Percentiles rank a stretch among this genome's conserved stretches.
Conservation (phyloP, 2,113 vertebrate genomes). For the Egretta garzetta region DNA sequence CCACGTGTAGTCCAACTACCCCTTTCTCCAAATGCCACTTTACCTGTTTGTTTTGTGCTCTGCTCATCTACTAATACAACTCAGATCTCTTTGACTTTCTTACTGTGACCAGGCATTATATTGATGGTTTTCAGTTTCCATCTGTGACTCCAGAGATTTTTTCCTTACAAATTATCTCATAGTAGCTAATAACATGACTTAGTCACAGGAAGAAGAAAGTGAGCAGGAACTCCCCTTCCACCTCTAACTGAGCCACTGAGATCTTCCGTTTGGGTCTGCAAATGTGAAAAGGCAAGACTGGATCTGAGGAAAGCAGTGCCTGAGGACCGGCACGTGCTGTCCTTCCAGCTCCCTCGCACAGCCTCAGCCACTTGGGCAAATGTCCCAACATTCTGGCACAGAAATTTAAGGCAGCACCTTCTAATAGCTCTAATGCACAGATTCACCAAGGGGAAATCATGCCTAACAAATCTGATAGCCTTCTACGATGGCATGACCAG, state of each 20-base stretch:
- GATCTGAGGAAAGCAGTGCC: not conserved
- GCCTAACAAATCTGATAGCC: too few relatives aligned
- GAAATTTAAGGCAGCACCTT: not conserved
- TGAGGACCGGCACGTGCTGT: accelerated
- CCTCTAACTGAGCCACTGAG: not conserved
- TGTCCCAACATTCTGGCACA: accelerated
- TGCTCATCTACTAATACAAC: not conserved
- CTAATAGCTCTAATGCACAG: not conserved
- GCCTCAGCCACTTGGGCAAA: not conserved
- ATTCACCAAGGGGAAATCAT: too few relatives aligned
- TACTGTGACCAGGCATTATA: not conserved
- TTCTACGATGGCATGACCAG: too few relatives aligned
- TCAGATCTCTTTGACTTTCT: not conserved
- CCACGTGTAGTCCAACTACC: not conserved
- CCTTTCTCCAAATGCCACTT: not conserved
- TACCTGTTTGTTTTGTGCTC: not conserved
- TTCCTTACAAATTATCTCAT: not conserved
- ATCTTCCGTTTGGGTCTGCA: not conserved
- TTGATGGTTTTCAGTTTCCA: not conserved
- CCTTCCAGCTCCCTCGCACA: not conserved
- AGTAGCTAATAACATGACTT: not conserved
- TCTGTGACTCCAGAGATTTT: not conserved
- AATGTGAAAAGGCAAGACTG: not conserved
- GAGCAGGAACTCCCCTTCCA: not conserved
- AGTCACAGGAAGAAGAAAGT: not conserved